Percentiles rank a stretch among this genome's conserved stretches.
Evolutionary conservation across 2,113 vertebrate species (phyloP).

Genomic region (Brachyhypopomus occidentalis): DNA sequence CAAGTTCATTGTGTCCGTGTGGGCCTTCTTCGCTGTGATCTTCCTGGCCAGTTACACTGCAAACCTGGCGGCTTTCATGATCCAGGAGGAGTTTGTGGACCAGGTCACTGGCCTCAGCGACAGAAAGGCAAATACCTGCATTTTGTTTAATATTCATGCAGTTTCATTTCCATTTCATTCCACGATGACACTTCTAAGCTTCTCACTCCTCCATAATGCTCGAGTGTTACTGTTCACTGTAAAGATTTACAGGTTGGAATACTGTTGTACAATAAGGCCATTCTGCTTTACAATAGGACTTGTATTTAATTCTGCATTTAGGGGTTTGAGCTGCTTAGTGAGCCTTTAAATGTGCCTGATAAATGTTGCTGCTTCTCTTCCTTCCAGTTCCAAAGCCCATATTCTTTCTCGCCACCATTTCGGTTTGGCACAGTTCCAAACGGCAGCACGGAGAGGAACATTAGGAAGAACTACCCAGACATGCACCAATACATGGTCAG

Average conservation of each 20-base stretch:
- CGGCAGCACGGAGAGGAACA: constrained; percentile 97
- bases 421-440: constrained; percentile 97
- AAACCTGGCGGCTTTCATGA: constrained; percentile 99
- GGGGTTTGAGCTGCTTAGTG: not conserved
- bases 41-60: constrained; percentile 98
- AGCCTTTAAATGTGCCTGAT: not conserved
- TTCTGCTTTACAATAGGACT: not conserved
- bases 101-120: constrained; percentile 98
- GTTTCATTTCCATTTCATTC: too few relatives aligned
- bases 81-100: constrained; percentile 99
- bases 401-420: constrained; percentile 95
- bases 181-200: not conserved
- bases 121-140: constrained; percentile 83
- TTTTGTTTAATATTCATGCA: not conserved
- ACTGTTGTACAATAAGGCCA: not conserved
- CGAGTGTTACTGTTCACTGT: not conserved
- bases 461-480: constrained; percentile 96
- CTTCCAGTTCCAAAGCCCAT: constrained; percentile 90
- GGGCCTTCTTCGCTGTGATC: constrained; percentile 99
- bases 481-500: constrained; percentile 99
- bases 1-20: constrained; percentile 98
- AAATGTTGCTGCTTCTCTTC: constrained; percentile 5
- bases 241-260: not conserved
- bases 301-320: not conserved
- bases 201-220: not conserved